A percentile compares a stretch with the other conserved stretches of the same genome.
phyloP scores from a whole-genome alignment of 2,113 vertebrate genomes.

The Glaucomys volans region DNA sequence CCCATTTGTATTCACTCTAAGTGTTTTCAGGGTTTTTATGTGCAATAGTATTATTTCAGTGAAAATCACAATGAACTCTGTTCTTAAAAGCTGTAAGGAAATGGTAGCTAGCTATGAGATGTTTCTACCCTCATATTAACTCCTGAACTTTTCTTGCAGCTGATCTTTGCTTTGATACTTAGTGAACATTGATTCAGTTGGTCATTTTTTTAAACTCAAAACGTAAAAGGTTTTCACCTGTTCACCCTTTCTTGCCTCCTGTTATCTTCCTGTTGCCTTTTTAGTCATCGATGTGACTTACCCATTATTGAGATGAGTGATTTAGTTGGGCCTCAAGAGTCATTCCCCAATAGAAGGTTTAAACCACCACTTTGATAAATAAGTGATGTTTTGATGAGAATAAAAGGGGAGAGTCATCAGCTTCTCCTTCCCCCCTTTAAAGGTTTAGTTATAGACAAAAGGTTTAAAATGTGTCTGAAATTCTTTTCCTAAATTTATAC shows the following conservation, averaged over 20 bases:
- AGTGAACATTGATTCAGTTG: conserved; percentile 66
- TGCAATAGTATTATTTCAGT: conserved; percentile 62
- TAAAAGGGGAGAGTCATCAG: conserved; percentile 58
- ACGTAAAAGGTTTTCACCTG: conserved; percentile 45
- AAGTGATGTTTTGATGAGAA: conserved; percentile 65
- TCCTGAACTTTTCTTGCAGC: conserved; percentile 45
- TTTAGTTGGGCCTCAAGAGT: conserved; percentile 33
- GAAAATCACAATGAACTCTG: conserved; percentile 70
- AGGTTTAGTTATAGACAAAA: conserved; percentile 31
- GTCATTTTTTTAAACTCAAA: conserved; percentile 2
- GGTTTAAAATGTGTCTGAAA: neutral
- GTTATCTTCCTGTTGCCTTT: neutral
- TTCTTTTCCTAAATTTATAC: conserved; percentile 71
- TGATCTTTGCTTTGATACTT: conserved; percentile 54
- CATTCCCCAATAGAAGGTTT: conserved; percentile 26
- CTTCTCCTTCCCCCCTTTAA: neutral
- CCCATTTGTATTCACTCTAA: conserved; percentile 47
- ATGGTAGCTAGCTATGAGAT: neutral
- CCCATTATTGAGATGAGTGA: conserved; percentile 33
- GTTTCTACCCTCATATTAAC: conserved; percentile 31
- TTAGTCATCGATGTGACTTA: conserved; percentile 21
- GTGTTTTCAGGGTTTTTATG: conserved; percentile 50
- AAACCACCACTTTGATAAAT: conserved; percentile 37
- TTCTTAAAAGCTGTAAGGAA: conserved; percentile 45
- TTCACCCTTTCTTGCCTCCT: neutral